Evolutionary conservation across 2,113 vertebrate species (phyloP).

Genomic region (Xyrauchen texanus): DNA sequence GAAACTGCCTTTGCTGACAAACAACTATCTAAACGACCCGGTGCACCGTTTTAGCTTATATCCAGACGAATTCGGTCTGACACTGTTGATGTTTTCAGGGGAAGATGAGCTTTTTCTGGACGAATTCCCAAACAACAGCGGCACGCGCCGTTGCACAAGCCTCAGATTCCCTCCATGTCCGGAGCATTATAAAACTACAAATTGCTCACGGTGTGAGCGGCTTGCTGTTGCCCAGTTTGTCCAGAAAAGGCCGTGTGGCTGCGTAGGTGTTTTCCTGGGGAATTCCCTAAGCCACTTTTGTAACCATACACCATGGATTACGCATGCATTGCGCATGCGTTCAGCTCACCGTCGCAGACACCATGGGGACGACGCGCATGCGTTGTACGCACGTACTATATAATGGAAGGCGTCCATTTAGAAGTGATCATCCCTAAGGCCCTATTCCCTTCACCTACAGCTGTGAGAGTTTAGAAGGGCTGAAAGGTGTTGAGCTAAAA

Average conservation of each 20-base stretch:
- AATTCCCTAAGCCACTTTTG: slow-evolving; percentile 60
- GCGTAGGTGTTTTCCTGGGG: slow-evolving; percentile 60
- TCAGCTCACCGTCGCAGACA: neutral
- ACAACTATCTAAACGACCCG: neutral
- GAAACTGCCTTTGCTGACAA: neutral
- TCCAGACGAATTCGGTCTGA: slow-evolving; percentile 8
- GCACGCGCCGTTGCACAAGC: slow-evolving; percentile 34
- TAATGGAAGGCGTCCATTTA: too few relatives aligned
- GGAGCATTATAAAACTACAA: slow-evolving; percentile 30
- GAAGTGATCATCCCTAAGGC: too few relatives aligned
- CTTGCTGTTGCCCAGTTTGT: slow-evolving; percentile 28
- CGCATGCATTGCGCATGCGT: slow-evolving; percentile 40
- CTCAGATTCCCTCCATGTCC: slow-evolving; percentile 28
- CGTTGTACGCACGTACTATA: neutral
- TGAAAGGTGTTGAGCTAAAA: too few relatives aligned
- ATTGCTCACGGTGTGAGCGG: neutral
- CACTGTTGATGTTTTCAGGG: slow-evolving; percentile 37
- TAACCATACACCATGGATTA: slow-evolving; percentile 35
- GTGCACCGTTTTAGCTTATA: neutral
- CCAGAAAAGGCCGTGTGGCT: slow-evolving; percentile 45
- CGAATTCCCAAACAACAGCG: slow-evolving; percentile 29
- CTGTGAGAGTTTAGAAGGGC: too few relatives aligned
- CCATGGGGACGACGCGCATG: neutral
- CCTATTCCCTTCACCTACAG: too few relatives aligned
- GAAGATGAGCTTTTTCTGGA: slow-evolving; percentile 1